Evolutionary conservation across 2,113 vertebrate species (phyloP).

Genomic region (Pterocles orientalis): DNA sequence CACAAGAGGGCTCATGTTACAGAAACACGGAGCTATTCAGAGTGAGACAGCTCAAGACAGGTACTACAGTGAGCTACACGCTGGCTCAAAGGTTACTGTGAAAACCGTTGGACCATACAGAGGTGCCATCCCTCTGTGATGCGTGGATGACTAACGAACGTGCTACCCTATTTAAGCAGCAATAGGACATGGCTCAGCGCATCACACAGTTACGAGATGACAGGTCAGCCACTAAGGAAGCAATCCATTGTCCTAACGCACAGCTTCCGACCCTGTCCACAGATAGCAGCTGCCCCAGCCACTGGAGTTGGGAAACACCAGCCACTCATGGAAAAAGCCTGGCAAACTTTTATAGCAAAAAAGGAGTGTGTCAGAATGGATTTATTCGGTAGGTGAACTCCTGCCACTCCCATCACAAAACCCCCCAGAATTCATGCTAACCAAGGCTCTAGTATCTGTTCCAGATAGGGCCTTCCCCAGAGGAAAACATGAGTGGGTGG

Average conservation of each 20-base stretch:
- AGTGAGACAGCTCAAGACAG: accelerated
- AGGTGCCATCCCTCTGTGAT: not conserved
- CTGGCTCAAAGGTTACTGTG: not conserved
- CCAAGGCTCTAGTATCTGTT: slow-evolving; percentile 42
- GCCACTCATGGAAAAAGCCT: not conserved
- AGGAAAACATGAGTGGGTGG: slow-evolving; percentile 30
- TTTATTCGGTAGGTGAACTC: slow-evolving; percentile 48
- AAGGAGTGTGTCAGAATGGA: not conserved
- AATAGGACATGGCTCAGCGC: accelerated
- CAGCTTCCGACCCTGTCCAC: not conserved
- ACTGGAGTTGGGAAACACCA: not conserved
- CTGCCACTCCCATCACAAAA: not conserved
- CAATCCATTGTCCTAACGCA: not conserved
- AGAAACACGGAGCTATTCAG: not conserved
- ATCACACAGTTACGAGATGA: not conserved
- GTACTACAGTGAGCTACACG: accelerated
- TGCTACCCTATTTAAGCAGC: not conserved
- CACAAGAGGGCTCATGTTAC: slow-evolving; percentile 23
- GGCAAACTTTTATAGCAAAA: not conserved
- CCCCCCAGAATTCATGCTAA: slow-evolving; percentile 37
- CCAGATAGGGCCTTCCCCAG: slow-evolving; percentile 53
- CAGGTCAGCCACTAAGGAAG: not conserved
- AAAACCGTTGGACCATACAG: not conserved
- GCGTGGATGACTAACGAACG: not conserved
- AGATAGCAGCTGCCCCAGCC: not conserved